Conservation (phyloP, 2,113 vertebrate genomes). For the Sinocyclocheilus maitianheensis region DNA sequence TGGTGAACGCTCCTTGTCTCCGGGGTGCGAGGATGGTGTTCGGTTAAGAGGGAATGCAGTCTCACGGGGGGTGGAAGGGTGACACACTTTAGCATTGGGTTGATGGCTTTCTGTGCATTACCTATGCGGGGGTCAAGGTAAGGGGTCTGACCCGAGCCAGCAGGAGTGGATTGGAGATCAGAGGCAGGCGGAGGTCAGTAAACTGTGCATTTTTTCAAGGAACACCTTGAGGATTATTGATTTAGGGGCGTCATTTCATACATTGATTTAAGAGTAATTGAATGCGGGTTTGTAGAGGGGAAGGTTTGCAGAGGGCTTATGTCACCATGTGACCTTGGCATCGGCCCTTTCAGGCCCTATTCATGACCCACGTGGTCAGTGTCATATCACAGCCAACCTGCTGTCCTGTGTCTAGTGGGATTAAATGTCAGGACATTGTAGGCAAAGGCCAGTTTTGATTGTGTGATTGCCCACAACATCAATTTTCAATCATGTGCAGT, state of each 20-base stretch:
- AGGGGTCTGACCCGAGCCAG: conserved; percentile 10
- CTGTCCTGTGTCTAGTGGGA: conserved; percentile 5
- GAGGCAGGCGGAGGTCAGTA: conserved; percentile 56
- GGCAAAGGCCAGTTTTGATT: background rate
- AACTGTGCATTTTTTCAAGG: conserved; percentile 37
- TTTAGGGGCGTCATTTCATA: conserved; percentile 46
- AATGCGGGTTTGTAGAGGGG: conserved; percentile 29
- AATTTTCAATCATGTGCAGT: background rate
- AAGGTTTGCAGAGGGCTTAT: background rate
- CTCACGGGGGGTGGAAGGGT: background rate
- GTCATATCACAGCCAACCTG: conserved; percentile 6
- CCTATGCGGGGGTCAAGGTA: conserved; percentile 32
- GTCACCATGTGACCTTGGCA: conserved; percentile 21
- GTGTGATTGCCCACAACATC: background rate
- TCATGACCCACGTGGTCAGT: background rate
- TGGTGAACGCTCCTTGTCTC: conserved; percentile 46
- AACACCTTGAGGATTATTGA: conserved; percentile 56
- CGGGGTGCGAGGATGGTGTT: conserved; percentile 24
- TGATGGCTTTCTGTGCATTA: conserved; percentile 7
- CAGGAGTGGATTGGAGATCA: conserved; percentile 58
- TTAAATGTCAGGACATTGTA: background rate
- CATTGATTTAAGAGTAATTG: conserved; percentile 55
- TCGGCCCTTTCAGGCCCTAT: background rate
- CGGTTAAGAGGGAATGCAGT: background rate
- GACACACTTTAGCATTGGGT: background rate